Evolutionary conservation across 2,797 vertebrate species (phyloP).

Genomic region (Fringilla coelebs): DNA sequence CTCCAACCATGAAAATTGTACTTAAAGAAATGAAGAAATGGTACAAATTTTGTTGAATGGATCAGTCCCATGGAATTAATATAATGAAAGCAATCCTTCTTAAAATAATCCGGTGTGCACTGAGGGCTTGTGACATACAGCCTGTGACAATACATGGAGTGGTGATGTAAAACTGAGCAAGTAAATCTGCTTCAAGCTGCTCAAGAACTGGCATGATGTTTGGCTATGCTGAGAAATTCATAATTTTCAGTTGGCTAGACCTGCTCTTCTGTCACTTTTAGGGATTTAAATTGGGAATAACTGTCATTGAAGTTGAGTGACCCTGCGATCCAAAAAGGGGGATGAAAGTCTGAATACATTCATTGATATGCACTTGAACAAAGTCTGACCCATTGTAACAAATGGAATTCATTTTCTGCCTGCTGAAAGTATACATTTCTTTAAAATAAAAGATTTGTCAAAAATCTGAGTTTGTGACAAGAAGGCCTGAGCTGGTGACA

Average conservation of each 20-base stretch:
- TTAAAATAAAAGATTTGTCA: not conserved
- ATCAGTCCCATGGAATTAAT: not conserved
- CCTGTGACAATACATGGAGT: not conserved
- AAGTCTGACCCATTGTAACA: not conserved
- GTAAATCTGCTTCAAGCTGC: not conserved
- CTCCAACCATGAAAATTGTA: not conserved
- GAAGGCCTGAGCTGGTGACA: not conserved
- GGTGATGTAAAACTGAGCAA: not conserved
- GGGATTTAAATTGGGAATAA: not conserved
- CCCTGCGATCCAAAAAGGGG: not conserved
- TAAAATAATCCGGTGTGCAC: not conserved
- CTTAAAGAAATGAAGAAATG: not conserved
- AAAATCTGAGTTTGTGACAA: not conserved
- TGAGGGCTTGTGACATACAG: not conserved
- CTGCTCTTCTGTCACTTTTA: not conserved
- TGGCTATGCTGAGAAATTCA: not conserved
- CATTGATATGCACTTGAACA: not conserved
- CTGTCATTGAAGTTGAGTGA: not conserved
- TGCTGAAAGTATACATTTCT: not conserved
- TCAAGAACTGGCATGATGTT: not conserved
- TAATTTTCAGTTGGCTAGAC: not conserved
- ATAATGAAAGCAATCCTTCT: not conserved
- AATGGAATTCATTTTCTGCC: not conserved
- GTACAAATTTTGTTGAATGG: not conserved
- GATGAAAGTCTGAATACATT: not conserved